Base-by-base conservation (phyloP, 2,797 vertebrate genomes). In the Myripristis murdjan region DNA sequence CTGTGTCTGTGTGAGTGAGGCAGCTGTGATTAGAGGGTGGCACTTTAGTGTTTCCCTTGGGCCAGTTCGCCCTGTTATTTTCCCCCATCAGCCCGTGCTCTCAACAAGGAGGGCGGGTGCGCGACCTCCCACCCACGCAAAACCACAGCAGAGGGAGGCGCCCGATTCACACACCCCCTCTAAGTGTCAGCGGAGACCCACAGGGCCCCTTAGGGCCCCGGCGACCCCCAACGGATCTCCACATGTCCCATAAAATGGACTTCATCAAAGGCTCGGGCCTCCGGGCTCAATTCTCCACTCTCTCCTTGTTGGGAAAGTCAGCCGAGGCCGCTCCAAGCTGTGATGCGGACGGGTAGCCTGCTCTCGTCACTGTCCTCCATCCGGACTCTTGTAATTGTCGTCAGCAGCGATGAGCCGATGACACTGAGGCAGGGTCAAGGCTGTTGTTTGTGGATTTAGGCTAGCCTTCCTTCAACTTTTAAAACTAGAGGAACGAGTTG, bases 11-110 rank as follows among this genome's bases (percentile, higher is more conserved):
- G 81, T 66, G 73, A 61, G 52, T 48, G 75, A 83, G 82, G 84
- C 28, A 14, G n/a, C 72, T 58, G 77, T 91, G 91, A 93, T 93
- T 92, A 92, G 66, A 92, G 90, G 88, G 85, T 86, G 83, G 70
- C 77, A 69, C 75, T 72, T 58, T 54, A 54, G 44, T 43, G 46
- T 44, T 84, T 64, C 81, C 62, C 59, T 37, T 20, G 31, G 82
- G 84, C 73, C 71, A 4, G 4, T 39, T 67, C 54, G 69, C 88
- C 88, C 91, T 92, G 90, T 93, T 80, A 91, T 92, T 92, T 92
- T 71, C 78, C 81, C 70, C 84, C 65, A 15, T 80, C 77, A 79
- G 81, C 83, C 52, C 60, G 64, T 62, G 77, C 65, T 73, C 78
- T 80, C 78, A 74, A 79, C 70, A 46, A 70, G 70, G 86, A 85